Evolutionary conservation across 2,888 invertebrate species (phyloP), one percentile per base, ranked within the genome.

Genomic region (Limnephilus auricula): DNA sequence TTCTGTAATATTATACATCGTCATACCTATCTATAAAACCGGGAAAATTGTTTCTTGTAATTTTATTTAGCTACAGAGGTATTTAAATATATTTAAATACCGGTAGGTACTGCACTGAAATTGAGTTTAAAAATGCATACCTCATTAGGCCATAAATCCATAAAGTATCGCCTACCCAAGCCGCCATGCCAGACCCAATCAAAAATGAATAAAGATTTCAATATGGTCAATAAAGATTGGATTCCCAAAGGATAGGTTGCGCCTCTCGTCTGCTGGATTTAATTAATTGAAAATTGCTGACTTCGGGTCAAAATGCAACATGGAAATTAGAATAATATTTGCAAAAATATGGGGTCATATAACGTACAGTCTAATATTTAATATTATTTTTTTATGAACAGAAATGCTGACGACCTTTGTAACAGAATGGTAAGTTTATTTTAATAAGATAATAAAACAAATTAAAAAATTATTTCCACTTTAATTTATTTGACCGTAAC

Each of bases 201-300:
- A 85, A 85, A 85, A 45, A 85, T 40, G 32, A 50, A 87, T 78
- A 87, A 87, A 87, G 31, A 87, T 32, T 87, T 37, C 78, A 87
- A 87, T 87, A 32, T 82, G 82, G 25, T 18, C 32, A 82, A 65
- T 65, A 65, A 65, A 65, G 65, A 65, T 65, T 65, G 82, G 34
- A 82, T 34, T 82, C 82, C 34, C 82, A 18, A 82, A 37, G 34
- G 82, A 34, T 82, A 1, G 34, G 34, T 25, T 82, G 82, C 18
- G 65, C 65, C 65, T 65, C 9, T 65, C 65, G 65, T 65, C 65
- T 25, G n/a, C 65, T 34, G 34, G 34, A 82, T 82, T 82, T 32
- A 82, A 32, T 82, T 82, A 12, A 82, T 82, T 82, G 82, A 82
- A 34, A 34, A 25, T 37, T 15, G 82, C 10, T 31, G 82, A 2